phyloP scores from a whole-genome alignment of 2,797 vertebrate genomes.

The Coilia nasus region DNA sequence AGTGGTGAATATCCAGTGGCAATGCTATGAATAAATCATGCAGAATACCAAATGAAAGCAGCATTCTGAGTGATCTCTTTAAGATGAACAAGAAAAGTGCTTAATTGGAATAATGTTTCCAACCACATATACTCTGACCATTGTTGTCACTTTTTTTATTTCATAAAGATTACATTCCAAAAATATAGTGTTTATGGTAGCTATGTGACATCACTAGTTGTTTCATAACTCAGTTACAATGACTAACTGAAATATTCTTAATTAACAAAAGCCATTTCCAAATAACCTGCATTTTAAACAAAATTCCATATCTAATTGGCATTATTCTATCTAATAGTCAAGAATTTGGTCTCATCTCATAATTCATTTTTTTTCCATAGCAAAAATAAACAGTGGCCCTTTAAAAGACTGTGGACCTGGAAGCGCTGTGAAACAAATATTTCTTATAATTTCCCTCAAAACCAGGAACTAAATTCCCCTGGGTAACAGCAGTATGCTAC shows the following conservation, averaged over 20 bases:
- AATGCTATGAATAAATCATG: slow-evolving; percentile 72
- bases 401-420: not conserved
- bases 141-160: not conserved
- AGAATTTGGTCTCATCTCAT: not conserved
- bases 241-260: not conserved
- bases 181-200: not conserved
- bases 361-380: not conserved
- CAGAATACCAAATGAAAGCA: slow-evolving; percentile 56
- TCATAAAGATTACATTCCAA: not conserved
- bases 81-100: not conserved
- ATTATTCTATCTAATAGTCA: not conserved
- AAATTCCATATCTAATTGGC: not conserved
- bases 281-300: not conserved
- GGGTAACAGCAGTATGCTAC: not conserved
- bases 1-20: slow-evolving; percentile 57
- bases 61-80: slow-evolving; percentile 40
- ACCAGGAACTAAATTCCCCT: not conserved
- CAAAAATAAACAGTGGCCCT: not conserved
- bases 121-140: not conserved
- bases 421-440: not conserved
- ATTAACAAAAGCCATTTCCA: not conserved
- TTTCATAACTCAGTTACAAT: not conserved
- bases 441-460: not conserved
- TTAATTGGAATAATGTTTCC: not conserved
- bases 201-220: not conserved